Evolutionary conservation across 2,888 invertebrate species (phyloP).

Genomic region (Folsomia manolachei): DNA sequence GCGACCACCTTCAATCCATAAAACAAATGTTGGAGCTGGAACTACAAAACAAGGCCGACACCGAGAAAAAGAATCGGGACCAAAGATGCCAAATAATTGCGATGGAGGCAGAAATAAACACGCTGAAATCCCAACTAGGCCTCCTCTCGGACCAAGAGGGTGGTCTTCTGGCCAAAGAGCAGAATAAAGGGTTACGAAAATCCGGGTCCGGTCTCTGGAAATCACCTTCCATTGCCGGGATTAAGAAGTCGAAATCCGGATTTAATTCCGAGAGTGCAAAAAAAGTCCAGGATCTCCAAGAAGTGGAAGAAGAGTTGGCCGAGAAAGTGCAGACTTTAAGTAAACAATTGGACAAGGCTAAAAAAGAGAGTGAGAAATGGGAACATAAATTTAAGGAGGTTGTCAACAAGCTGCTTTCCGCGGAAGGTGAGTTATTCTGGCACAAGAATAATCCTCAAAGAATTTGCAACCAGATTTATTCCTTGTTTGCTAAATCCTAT

Average conservation of each 20-base stretch:
- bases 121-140: slow-evolving; percentile 45
- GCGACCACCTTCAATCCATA: slow-evolving; percentile 86
- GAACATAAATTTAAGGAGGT: slow-evolving; percentile 59
- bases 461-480: too few species aligned
- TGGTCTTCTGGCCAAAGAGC: slow-evolving; percentile 31
- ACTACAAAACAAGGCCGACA: slow-evolving; percentile 77
- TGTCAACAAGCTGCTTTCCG: slow-evolving; percentile 58
- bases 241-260: slow-evolving; percentile 48
- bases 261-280: slow-evolving; percentile 27
- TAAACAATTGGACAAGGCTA: slow-evolving; percentile 48
- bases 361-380: slow-evolving; percentile 71
- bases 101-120: slow-evolving; percentile 47
- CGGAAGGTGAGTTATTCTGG: slow-evolving; percentile 33
- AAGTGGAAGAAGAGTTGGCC: slow-evolving; percentile 55
- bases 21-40: slow-evolving; percentile 86
- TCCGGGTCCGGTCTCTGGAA: slow-evolving; percentile 49
- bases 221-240: slow-evolving; percentile 46
- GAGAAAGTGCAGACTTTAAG: slow-evolving; percentile 50
- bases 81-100: slow-evolving; percentile 56
- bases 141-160: slow-evolving; percentile 47
- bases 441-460: too few species aligned
- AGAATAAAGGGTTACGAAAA: slow-evolving; percentile 41
- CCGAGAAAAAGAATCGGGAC: slow-evolving; percentile 80
- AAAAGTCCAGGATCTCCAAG: slow-evolving; percentile 16
- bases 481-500: too few species aligned